Base-by-base conservation (phyloP, 2,113 vertebrate genomes). In the Sinocyclocheilus anophthalmus region DNA sequence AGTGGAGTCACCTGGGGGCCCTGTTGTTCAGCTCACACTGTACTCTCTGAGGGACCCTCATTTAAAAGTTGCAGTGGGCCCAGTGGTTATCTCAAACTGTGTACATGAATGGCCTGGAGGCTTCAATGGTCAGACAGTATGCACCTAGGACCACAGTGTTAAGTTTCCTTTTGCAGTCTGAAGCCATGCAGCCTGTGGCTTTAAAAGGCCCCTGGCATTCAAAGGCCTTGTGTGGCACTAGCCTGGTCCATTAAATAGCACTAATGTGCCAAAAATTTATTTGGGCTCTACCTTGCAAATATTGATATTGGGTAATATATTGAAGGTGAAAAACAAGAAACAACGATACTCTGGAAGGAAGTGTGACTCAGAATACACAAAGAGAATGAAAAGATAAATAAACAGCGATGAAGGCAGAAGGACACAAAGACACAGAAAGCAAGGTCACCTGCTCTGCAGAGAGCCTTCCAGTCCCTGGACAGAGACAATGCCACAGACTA, bases 311-410 rank as follows among this genome's bases (percentile, higher is more conserved):
- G 30, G 76, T 78, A 1, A 37, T 5, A 77, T 30, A 77, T 55
- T 53, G 13, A 57, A 77, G 53, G 14, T 76, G n/a, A 30, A n/a
- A 69, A 70, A 37, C 13, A 77, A 33, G 18, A 77, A 57, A 78
- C 76, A 57, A 4, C 2, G 26, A 37, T 37, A 78, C 16, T 78
- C 50, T 1, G 16, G 9, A 20, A 33, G 26, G 4, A 55, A 57
- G 4, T 57, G 53, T 57, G 10, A 57, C 76, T 33, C 53, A 30
- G 70, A 22, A 87, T 80, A 90, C 89, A 91, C 90, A 93, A 86
- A 87, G 77, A 88, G 86, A 30, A 80, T 69, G 14, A 1, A 16
- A 72, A 73, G 69, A 42, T 65, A 81, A 61, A 81, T 53, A 75
- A 76, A 76, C 11, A 30, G 16, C 1, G 65, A 78, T 4, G 13